A percentile compares a stretch with the other conserved stretches of the same genome.
These are phyloP conservation scores for Anabacerthia variegaticeps DNA, from an alignment of 2,797 vertebrate species.

Conservation along the genomic window DNA sequence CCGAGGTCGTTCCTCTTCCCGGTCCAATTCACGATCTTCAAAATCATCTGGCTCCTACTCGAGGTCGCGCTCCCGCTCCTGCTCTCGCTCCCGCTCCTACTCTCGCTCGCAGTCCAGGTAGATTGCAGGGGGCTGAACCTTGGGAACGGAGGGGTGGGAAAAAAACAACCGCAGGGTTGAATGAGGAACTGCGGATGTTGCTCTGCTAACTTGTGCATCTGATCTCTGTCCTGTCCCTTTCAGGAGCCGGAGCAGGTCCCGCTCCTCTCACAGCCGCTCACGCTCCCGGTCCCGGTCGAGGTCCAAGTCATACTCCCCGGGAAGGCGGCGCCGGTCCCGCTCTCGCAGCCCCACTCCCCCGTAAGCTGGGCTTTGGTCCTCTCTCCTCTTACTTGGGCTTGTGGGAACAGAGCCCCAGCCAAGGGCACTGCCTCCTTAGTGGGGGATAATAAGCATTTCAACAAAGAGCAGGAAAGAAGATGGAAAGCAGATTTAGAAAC, in stretches of 20 bases:
- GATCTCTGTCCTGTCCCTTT: neutral
- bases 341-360: constrained; percentile 90
- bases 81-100: constrained; percentile 83
- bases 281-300: constrained; percentile 86
- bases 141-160: accelerated
- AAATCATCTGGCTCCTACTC: constrained; percentile 94
- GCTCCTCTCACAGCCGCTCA: constrained; percentile 85
- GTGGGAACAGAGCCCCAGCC: neutral
- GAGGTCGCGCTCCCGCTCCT: constrained; percentile 83
- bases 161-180: accelerated
- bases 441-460: neutral
- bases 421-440: neutral
- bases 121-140: accelerated
- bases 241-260: constrained; percentile 88
- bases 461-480: neutral
- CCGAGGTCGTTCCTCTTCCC: constrained; percentile 90
- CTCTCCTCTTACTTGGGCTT: neutral
- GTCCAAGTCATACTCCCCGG: constrained; percentile 88
- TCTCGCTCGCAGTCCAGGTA: constrained; percentile 92
- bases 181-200: accelerated
- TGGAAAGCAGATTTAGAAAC: neutral
- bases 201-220: accelerated
- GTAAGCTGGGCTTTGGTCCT: constrained; percentile 74
- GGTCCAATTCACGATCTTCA: constrained; percentile 91
- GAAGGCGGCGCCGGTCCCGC: constrained; percentile 81